Conservation (phyloP, 2,797 vertebrate genomes). For the Tenualosa ilisha region DNA sequence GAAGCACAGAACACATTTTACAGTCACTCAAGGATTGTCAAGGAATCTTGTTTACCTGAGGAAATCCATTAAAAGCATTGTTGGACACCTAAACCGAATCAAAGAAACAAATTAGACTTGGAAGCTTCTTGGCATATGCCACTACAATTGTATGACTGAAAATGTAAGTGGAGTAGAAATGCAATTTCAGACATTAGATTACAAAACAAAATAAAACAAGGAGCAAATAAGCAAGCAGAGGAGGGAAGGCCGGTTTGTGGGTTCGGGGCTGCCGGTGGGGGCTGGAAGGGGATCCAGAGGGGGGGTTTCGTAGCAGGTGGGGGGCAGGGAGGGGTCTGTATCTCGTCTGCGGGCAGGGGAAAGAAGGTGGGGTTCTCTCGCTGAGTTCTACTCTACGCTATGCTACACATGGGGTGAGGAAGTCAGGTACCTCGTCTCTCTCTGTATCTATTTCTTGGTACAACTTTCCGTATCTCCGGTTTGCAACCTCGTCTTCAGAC, state of each 20-base stretch:
- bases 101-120: constrained; percentile 65
- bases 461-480: constrained; percentile 92
- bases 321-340: constrained; percentile 61
- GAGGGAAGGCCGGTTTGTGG: constrained; percentile 51
- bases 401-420: constrained; percentile 71
- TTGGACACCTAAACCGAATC: constrained; percentile 77
- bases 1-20: background rate
- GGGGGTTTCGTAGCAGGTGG: too few relatives aligned
- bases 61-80: constrained; percentile 84
- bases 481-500: constrained; percentile 96
- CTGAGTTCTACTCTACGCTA: constrained; percentile 79
- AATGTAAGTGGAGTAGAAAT: constrained; percentile 48
- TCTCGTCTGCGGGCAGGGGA: constrained; percentile 53
- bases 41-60: constrained; percentile 76
- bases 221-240: constrained; percentile 57
- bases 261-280: constrained; percentile 52
- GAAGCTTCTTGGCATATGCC: constrained; percentile 36
- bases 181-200: constrained; percentile 35
- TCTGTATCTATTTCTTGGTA: constrained; percentile 92
- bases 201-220: constrained; percentile 32
- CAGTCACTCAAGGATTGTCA: constrained; percentile 12
- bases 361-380: constrained; percentile 57
- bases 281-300: constrained; percentile 59
- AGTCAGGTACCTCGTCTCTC: constrained; percentile 89
- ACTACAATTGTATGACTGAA: constrained; percentile 34